Base-by-base conservation (phyloP, 2,113 vertebrate species). In the Eptatretus burgeri region DNA sequence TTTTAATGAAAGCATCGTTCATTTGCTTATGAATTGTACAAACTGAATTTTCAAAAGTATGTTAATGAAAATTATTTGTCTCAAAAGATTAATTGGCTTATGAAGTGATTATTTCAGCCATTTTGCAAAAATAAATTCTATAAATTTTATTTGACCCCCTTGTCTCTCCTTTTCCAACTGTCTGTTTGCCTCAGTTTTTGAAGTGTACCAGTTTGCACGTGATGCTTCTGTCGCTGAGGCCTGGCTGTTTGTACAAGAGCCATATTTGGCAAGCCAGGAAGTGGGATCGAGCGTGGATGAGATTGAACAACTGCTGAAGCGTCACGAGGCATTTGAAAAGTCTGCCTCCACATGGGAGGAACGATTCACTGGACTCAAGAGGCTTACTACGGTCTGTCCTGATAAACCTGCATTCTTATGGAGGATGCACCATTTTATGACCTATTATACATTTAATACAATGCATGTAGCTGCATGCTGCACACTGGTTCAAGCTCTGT, bases 341-440 rank as follows among this genome's bases (percentile, higher is more conserved):
- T 94, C 88, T 0, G 88, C 87, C 11, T 86, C 88, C 7, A 95
- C 85, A 63, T 95, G 88, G 88, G 88, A 95, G 5, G 88, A 95
- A 69, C 78, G 88, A 14, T 95, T 94, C 76, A 81, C 85, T 0
- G 88, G 85, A 0, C 75, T 95, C 73, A 87, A 95, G 70, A 74
- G 87, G 66, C 77, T 93, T 72, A 95, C 88, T 1, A 95, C 87
- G 67, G 88, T 95, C 65, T 74, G 81, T 64, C 52, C 16, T 64
- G 19, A 13, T 17, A n/a, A 17, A 17, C 53, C 18, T 60, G 20
- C 16, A n/a, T n/a, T 16, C 9, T 60, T 16, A 60, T 16, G 18
- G 18, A 9, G 16, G 18, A 9, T n/a, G 18, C 16, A n/a, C 16
- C 9, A 60, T n/a, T 5, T n/a, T 16, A 60, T 16, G 16, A 60